phyloP scores from a whole-genome alignment of 2,888 invertebrate species.

The Willowsia nigromaculata region DNA sequence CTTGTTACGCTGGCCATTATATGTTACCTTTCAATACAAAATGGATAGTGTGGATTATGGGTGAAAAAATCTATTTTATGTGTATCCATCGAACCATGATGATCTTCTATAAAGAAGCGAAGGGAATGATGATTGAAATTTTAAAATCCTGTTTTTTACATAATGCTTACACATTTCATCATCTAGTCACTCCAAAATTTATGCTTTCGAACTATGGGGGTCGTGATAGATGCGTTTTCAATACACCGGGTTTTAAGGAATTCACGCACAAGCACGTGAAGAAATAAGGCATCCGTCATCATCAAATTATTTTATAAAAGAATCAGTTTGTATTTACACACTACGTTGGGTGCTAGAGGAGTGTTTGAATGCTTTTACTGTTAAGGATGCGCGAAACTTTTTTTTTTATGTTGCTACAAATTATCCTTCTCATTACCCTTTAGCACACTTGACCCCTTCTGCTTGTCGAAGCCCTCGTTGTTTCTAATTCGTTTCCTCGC shows the following conservation, averaged over 20 bases:
- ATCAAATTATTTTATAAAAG: neutral
- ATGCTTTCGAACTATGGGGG: neutral
- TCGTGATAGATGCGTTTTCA: neutral
- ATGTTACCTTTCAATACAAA: constrained; percentile 42
- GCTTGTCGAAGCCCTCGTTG: constrained; percentile 17
- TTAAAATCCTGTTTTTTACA: constrained; percentile 44
- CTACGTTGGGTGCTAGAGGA: neutral
- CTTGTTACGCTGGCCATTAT: constrained; percentile 53
- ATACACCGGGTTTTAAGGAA: neutral
- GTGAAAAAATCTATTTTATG: constrained; percentile 45
- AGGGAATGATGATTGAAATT: constrained; percentile 35
- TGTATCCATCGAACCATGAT: constrained; percentile 27
- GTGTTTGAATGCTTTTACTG: neutral
- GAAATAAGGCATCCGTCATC: neutral
- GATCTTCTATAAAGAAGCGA: neutral
- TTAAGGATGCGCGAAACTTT: constrained; percentile 8
- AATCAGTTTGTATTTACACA: neutral
- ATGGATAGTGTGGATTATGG: constrained; percentile 43
- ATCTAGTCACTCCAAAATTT: neutral
- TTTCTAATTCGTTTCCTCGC: neutral
- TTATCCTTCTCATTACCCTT: constrained; percentile 46
- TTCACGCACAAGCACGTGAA: too few relatives aligned
- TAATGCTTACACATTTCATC: constrained; percentile 22
- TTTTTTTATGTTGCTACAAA: constrained; percentile 42
- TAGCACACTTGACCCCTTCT: constrained; percentile 31